These are phyloP conservation scores for Lichenostomus cassidix DNA, from an alignment of 2,113 vertebrate genomes.

Conservation along the genomic window DNA sequence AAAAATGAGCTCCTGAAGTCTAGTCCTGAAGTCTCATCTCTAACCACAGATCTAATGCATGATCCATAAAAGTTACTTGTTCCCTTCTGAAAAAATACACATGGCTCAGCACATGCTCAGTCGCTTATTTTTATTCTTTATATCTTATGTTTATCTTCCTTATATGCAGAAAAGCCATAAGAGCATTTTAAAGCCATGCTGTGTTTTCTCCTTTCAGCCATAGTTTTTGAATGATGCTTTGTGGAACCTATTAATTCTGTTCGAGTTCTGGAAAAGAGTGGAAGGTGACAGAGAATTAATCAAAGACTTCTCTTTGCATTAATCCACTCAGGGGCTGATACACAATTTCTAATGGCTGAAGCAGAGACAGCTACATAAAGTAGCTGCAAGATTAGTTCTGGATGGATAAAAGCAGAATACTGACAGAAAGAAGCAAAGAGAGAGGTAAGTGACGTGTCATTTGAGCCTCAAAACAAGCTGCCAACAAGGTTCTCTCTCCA, in stretches of 20 bases:
- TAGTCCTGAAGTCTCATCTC: neutral
- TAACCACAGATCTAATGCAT: neutral
- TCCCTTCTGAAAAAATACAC: neutral
- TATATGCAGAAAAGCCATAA: neutral
- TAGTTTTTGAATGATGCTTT: neutral
- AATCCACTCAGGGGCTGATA: neutral
- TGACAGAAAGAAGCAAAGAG: neutral
- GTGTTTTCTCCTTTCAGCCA: rapidly evolving
- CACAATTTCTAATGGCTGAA: neutral
- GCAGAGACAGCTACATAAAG: neutral
- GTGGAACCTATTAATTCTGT: neutral
- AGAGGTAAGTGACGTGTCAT: neutral
- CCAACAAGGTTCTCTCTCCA: neutral
- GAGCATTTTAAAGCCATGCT: neutral
- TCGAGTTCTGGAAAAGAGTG: neutral
- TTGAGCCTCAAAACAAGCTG: neutral
- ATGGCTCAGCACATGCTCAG: neutral
- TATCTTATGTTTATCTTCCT: neutral
- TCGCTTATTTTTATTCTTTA: neutral
- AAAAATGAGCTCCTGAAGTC: neutral
- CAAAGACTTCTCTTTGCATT: neutral
- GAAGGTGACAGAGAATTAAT: neutral
- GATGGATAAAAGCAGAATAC: neutral
- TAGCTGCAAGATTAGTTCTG: neutral
- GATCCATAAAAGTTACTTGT: neutral